A percentile compares a stretch with the other conserved stretches of the same genome.
These are phyloP conservation scores for Cerastis leucographa DNA, from an alignment of 2,888 invertebrate genomes.

Conservation along the genomic window DNA sequence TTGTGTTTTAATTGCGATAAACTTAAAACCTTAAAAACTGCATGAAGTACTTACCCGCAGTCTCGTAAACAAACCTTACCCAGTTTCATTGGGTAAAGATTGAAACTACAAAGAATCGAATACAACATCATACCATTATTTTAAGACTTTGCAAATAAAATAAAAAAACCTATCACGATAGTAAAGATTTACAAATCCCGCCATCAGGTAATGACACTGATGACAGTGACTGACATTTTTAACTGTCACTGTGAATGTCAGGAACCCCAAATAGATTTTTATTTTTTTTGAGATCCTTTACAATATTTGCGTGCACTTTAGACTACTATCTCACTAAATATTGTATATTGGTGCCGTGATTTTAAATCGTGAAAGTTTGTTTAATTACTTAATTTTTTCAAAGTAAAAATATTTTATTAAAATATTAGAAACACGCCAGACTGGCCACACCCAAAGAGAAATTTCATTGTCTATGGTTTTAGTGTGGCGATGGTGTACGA, in stretches of 20 bases:
- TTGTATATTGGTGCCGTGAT: background rate
- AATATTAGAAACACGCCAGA: background rate
- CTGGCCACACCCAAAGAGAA: constrained; percentile 11
- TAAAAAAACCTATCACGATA: background rate
- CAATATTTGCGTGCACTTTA: background rate
- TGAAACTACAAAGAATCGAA: background rate
- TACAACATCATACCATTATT: background rate
- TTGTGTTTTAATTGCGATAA: background rate
- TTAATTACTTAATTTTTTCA: background rate
- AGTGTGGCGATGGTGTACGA: constrained; percentile 10
- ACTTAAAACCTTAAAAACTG: background rate
- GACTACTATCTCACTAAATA: background rate
- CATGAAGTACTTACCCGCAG: constrained; percentile 4
- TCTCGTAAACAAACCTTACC: background rate
- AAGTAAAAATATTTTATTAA: background rate
- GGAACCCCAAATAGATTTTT: background rate
- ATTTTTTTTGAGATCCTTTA: background rate
- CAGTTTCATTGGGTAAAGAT: background rate
- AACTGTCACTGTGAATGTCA: background rate
- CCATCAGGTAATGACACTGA: constrained; percentile 1
- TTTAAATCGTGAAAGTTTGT: background rate
- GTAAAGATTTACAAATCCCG: constrained; percentile 12
- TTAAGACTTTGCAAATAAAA: background rate
- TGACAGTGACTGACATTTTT: background rate
- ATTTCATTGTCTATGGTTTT: constrained; percentile 1